Percentiles rank a stretch among this genome's conserved stretches.
Conservation (phyloP, 2,888 invertebrate species). For the Drosophila niveifrons region DNA sequence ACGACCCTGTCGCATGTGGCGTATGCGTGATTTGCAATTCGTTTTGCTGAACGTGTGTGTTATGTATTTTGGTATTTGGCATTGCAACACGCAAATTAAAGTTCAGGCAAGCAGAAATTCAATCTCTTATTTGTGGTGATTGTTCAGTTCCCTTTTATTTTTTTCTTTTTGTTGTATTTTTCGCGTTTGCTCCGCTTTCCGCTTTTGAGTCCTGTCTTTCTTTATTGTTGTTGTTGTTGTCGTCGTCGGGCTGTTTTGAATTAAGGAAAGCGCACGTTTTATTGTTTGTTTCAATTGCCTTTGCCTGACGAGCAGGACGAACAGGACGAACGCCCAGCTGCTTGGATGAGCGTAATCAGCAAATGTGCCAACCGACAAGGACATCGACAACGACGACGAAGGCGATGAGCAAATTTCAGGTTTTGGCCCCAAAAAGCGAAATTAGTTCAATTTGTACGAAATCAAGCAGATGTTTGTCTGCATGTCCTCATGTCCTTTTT, state of each 20-base stretch:
- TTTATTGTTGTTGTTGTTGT: constrained; percentile 22
- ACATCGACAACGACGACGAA: not conserved
- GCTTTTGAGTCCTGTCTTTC: constrained; percentile 56
- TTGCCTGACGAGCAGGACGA: constrained; percentile 51
- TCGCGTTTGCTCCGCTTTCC: constrained; percentile 2
- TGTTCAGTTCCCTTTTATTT: constrained; percentile 32
- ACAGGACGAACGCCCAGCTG: constrained; percentile 35
- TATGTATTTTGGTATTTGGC: constrained; percentile 57
- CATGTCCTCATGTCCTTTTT: constrained; percentile 2
- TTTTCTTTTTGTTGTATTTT: not conserved
- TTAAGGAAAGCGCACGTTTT: constrained; percentile 80
- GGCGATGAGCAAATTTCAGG: constrained; percentile 53
- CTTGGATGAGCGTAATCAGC: constrained; percentile 66
- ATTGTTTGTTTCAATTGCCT: constrained; percentile 79
- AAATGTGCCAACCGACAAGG: constrained; percentile 69
- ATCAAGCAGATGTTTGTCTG: constrained; percentile 65
- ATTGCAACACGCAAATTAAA: constrained; percentile 75
- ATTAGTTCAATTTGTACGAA: constrained; percentile 80
- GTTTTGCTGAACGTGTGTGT: constrained; percentile 61
- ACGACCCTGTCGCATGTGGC: constrained; percentile 23
- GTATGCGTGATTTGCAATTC: constrained; percentile 70
- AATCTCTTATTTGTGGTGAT: constrained; percentile 76
- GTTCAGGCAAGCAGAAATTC: constrained; percentile 79
- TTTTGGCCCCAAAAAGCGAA: constrained; percentile 56
- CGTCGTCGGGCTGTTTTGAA: constrained; percentile 61